phyloP scores from a whole-genome alignment of 2,113 vertebrate species.

The Tetraodon nigroviridis region DNA sequence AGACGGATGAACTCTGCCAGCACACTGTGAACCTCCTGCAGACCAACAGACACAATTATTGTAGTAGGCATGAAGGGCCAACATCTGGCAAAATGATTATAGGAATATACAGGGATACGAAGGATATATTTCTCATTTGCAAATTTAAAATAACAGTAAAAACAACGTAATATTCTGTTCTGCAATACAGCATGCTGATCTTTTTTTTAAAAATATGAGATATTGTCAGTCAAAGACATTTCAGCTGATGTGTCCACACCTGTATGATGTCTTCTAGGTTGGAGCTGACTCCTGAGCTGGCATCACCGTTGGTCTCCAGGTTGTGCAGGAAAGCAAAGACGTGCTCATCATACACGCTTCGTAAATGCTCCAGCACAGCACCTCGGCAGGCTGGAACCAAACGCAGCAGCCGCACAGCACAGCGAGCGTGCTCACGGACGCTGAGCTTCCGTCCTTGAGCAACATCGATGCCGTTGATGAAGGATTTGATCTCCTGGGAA shows the following conservation, averaged over 20 bases:
- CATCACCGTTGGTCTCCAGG: conserved; percentile 68
- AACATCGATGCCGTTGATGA: conserved; percentile 83
- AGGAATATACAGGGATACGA: no score
- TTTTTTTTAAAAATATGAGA: neutral
- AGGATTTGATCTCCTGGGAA: conserved; percentile 88
- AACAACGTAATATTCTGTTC: neutral
- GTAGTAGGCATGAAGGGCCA: no score
- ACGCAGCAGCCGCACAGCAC: conserved; percentile 84
- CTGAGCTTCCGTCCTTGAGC: conserved; percentile 84
- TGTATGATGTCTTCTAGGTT: conserved; percentile 86
- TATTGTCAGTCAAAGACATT: neutral
- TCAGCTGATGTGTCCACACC: conserved; percentile 22
- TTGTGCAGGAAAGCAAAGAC: conserved; percentile 80
- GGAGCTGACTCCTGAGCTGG: conserved; percentile 57
- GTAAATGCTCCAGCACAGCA: conserved; percentile 87
- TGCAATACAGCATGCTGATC: no score
- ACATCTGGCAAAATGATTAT: no score
- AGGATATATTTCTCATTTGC: neutral
- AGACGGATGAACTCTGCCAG: conserved; percentile 82
- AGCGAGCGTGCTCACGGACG: conserved; percentile 84
- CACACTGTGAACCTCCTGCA: conserved; percentile 79
- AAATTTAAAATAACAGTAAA: neutral
- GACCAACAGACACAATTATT: conserved; percentile 8
- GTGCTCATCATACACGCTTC: conserved; percentile 87
- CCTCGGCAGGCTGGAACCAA: conserved; percentile 84